phyloP scores from a whole-genome alignment of 2,113 vertebrate genomes.

The Halcyon senegalensis region DNA sequence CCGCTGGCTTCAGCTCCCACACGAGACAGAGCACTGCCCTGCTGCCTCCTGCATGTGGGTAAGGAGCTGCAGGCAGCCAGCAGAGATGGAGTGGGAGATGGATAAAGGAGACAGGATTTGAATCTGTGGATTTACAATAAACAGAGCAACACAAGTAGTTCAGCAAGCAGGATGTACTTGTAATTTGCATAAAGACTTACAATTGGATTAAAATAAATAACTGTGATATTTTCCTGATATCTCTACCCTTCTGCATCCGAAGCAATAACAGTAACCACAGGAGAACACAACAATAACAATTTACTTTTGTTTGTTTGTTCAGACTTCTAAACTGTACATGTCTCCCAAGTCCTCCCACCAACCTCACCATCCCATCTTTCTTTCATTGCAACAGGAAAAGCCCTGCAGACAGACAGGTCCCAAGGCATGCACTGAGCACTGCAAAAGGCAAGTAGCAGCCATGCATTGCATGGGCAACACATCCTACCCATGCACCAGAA shows the following conservation, averaged over 20 bases:
- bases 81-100: background rate
- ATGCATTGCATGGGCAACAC: background rate
- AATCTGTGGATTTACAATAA: background rate
- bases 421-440: background rate
- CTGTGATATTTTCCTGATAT: background rate
- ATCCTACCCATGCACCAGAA: background rate
- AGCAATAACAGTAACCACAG: background rate
- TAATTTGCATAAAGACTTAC: background rate
- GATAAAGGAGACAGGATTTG: background rate
- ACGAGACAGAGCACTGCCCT: accelerated
- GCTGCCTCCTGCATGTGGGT: accelerated
- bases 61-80: background rate
- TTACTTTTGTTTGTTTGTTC: background rate
- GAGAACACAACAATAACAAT: background rate
- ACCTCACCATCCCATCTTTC: background rate
- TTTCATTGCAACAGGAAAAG: background rate
- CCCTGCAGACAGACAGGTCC: background rate
- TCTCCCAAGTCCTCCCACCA: background rate
- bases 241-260: background rate
- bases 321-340: background rate
- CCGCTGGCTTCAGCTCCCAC: background rate
- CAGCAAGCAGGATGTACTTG: background rate
- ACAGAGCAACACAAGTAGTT: accelerated
- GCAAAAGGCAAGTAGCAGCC: background rate
- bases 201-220: background rate